Conservation (phyloP, 2,797 vertebrate species). For the Chiroxiphia lanceolata region DNA sequence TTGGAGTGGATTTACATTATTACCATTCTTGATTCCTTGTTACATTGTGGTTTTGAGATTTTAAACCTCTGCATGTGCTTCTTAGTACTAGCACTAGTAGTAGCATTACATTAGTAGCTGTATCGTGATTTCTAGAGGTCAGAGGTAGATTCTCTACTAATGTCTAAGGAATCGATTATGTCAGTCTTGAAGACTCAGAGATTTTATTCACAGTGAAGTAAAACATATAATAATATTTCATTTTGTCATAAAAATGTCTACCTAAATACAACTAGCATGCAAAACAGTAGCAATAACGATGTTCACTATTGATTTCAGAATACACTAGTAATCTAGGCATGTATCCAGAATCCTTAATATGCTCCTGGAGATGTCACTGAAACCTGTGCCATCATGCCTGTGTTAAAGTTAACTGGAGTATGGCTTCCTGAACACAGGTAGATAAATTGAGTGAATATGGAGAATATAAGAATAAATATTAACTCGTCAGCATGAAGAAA, state of each 20-base stretch:
- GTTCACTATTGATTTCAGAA: neutral
- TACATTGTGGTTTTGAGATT: neutral
- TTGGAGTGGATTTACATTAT: neutral
- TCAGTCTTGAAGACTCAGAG: neutral
- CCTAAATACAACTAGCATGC: neutral
- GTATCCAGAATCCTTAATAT: neutral
- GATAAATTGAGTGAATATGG: neutral
- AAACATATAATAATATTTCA: neutral
- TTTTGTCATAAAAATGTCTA: neutral
- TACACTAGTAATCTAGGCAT: neutral
- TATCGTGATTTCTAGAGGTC: neutral
- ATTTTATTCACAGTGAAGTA: neutral
- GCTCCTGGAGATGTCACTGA: neutral
- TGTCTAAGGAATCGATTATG: neutral
- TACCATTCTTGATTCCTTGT: neutral
- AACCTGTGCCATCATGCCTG: neutral
- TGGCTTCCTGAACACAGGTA: neutral
- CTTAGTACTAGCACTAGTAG: neutral
- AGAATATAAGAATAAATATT: neutral
- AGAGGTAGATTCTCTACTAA: neutral
- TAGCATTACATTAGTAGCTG: neutral
- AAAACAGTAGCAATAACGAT: neutral
- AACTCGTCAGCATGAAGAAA: neutral
- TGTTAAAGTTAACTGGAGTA: neutral
- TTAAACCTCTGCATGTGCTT: neutral